Evolutionary conservation across 2,797 vertebrate species (phyloP).

Genomic region (Xyrichtys novacula): DNA sequence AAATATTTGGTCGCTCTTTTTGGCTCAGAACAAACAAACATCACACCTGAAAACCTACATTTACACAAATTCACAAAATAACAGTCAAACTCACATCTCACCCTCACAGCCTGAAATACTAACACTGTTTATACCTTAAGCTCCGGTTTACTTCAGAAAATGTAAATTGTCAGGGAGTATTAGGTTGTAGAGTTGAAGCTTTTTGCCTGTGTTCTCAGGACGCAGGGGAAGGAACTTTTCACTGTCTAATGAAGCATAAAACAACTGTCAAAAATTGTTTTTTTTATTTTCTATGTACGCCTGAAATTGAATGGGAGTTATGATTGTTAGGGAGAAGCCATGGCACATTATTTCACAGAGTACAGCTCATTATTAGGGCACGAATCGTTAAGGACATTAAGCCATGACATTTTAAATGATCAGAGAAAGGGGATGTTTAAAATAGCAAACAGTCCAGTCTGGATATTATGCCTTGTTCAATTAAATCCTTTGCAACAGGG

Average conservation of each 20-base stretch:
- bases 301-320: slow-evolving; percentile 44
- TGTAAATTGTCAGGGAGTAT: slow-evolving; percentile 59
- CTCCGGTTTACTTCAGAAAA: slow-evolving; percentile 58
- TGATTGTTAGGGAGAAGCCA: slow-evolving; percentile 50
- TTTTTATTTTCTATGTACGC: slow-evolving; percentile 44
- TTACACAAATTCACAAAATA: slow-evolving; percentile 21
- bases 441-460: neutral
- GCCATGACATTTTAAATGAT: slow-evolving; percentile 27
- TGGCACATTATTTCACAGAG: slow-evolving; percentile 57
- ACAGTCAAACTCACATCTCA: slow-evolving; percentile 21
- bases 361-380: slow-evolving; percentile 39
- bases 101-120: slow-evolving; percentile 56
- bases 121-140: slow-evolving; percentile 75
- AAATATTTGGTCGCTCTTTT: slow-evolving; percentile 39
- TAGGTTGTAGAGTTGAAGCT: slow-evolving; percentile 41
- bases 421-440: slow-evolving; percentile 19
- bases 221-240: slow-evolving; percentile 15
- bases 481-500: slow-evolving; percentile 20
- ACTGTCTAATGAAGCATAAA: slow-evolving; percentile 19
- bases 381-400: slow-evolving; percentile 38
- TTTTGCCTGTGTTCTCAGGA: slow-evolving; percentile 32
- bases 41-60: slow-evolving; percentile 48
- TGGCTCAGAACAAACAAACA: slow-evolving; percentile 29
- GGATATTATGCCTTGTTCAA: neutral
- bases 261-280: slow-evolving; percentile 44